phyloP scores from a whole-genome alignment of 1,140 invertebrate genomes.

The Ctenoplectra terminalis region DNA sequence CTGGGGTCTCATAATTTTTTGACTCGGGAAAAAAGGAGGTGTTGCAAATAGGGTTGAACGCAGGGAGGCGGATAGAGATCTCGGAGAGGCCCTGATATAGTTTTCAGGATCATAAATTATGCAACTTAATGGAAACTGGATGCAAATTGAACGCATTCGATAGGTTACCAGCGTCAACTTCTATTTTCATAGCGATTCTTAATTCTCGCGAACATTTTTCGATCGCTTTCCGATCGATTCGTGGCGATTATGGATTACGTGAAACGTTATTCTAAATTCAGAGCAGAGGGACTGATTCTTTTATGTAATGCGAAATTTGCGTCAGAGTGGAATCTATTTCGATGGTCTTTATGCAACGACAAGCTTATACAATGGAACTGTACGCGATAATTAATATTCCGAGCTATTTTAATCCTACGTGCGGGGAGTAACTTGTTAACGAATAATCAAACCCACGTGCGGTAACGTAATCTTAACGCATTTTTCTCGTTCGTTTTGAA shows the following conservation, averaged over 20 bases:
- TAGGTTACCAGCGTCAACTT: neutral
- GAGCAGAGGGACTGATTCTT: neutral
- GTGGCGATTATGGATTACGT: neutral
- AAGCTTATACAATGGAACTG: neutral
- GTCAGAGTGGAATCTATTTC: neutral
- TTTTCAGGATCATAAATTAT: neutral
- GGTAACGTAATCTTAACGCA: neutral
- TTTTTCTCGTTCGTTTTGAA: neutral
- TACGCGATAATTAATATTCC: too few relatives aligned
- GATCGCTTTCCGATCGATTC: neutral
- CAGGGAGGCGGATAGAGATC: neutral
- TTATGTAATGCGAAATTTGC: neutral
- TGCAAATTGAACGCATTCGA: neutral
- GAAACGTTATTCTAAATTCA: neutral
- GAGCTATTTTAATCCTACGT: neutral
- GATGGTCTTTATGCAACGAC: neutral
- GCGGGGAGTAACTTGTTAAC: neutral
- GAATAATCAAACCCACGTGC: neutral
- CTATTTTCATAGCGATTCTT: neutral
- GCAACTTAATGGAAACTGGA: slow-evolving; percentile 1
- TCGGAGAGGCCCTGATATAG: too few relatives aligned
- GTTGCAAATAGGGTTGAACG: neutral
- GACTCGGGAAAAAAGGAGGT: neutral
- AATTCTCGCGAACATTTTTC: neutral
- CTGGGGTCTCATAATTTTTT: too few relatives aligned